Evolutionary conservation across 37 sponge, comb jelly and placozoan species (phyloP), one percentile per base, ranked within the genome.

Genomic region (Aphrocallistes beatrix): DNA sequence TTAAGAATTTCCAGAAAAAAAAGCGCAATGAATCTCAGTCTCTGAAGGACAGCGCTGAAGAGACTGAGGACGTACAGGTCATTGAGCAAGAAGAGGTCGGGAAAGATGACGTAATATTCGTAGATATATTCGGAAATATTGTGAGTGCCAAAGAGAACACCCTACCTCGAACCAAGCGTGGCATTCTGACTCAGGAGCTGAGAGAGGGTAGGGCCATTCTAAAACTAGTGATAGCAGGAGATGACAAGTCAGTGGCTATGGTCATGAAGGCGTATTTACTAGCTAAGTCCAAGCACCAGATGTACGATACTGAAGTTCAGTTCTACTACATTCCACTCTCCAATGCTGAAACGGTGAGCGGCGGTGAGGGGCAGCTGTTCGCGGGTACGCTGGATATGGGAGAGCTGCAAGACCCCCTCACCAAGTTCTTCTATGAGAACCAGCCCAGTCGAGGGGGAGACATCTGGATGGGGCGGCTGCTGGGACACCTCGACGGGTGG

Each of bases 271-370:
- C 25, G 3, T 60, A 60, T 60, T 30, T 60, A 6, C 8, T 25
- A 3, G 75, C n/a, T 6, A 21, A 60, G 75, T 30, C 21, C 3
- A 60, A 60, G 34, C 75, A 60, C n/a, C 75, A 60, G 75, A 60
- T 60, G 75, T 19, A 19, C 32, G 75, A 60, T 13, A 60, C n/a
- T 3, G 34, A 60, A 3, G 75, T 60, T 60, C 28, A 25, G 75
- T 60, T 60, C 75, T 60, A 60, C 75, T 60, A 60, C 34, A 60
- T 60, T 32, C 75, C 75, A 25, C 75, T 60, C 34, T 60, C 75
- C 34, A 19, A 60, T 13, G 75, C 75, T 3, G 21, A 60, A 3
- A 60, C 75, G 3, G 75, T 60, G 75, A 60, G 75, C n/a, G 75
- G 75, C 6, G 75, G 75, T 1, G 75, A 60, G 75, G 75, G 32